Evolutionary conservation across 2,113 vertebrate species (phyloP), one percentile per base, ranked within the genome.

Genomic region (Thermophis baileyi): DNA sequence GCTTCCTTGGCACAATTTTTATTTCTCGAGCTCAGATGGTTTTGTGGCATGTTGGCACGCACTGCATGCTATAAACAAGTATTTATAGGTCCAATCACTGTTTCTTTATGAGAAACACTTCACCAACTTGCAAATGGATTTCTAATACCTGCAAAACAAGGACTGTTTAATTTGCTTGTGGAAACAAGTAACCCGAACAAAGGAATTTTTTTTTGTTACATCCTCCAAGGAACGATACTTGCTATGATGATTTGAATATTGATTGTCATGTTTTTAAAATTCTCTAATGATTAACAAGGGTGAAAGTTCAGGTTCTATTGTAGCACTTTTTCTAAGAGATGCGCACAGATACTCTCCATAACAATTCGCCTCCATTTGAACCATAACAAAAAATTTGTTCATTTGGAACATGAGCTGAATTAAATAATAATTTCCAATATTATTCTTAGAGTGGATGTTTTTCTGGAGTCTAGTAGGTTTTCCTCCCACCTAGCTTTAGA

Each of bases 141-240:
- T 55, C 51, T n/a, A 86, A 44, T 89, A 93, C 46, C n/a, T 60
- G 88, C 85, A 93, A 90, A 93, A 89, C 18, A 57, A 89, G 69
- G 44, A 35, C 7, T 57, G 11, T 85, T 53, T 85, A 35, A 85
- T 93, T 93, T 50, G 53, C 53, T 50, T 20, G 3, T 57, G 88
- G 47, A 89, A 60, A 40, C 12, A 74, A 88, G 18, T 20, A 81
- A 81, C 35, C 35, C 22, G 16, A 81, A 20, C 69, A 81, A 81
- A 81, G 16, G 11, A 40, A 18, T 18, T 81, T 7, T 57, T 57
- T 57, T 40, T 20, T 20, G 35, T 40, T 81, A 40, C 35, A 22
- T 81, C n/a, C n/a, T 40, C 69, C 69, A 81, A 81, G 69, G 35
- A 81, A 81, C 2, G 16, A 40, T 81, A 40, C 69, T 81, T 81